Conservation (phyloP, 2,113 vertebrate species). For the Sclerurus mexicanus region DNA sequence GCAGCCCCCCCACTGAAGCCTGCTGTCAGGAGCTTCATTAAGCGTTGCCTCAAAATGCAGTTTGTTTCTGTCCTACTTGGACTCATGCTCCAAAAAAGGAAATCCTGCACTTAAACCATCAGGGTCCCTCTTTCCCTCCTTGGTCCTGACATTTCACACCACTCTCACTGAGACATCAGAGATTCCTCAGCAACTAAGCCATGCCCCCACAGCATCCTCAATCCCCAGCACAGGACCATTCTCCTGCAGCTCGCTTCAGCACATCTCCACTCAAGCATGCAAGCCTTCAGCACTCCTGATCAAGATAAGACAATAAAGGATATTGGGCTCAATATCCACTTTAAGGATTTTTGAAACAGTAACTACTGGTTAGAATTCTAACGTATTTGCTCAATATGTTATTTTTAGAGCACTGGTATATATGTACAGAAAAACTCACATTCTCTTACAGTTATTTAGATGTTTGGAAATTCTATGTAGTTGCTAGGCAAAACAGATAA, state of each 20-base stretch:
- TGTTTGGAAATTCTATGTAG: not conserved
- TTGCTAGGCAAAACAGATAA: not conserved
- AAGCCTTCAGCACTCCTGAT: not conserved
- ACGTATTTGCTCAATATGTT: not conserved
- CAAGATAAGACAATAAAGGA: not conserved
- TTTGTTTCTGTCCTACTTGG: conserved; percentile 1
- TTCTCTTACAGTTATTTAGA: not conserved
- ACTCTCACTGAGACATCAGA: not conserved
- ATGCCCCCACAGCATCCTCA: accelerated
- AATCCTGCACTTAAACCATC: not conserved
- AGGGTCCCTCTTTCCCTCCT: not conserved
- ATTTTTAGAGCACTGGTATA: not conserved
- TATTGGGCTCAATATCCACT: not conserved
- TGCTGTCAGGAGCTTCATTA: not conserved
- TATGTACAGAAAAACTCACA: not conserved
- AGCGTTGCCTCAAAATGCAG: not conserved
- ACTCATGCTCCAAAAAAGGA: not conserved
- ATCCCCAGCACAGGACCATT: not conserved
- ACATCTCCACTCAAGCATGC: accelerated
- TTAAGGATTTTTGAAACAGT: not conserved
- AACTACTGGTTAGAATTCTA: not conserved
- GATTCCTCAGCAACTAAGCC: not conserved
- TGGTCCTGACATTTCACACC: not conserved
- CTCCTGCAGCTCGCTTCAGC: not conserved
- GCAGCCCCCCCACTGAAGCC: not conserved